Conservation (phyloP, 2,113 vertebrate genomes). For the Shinisaurus crocodilurus region DNA sequence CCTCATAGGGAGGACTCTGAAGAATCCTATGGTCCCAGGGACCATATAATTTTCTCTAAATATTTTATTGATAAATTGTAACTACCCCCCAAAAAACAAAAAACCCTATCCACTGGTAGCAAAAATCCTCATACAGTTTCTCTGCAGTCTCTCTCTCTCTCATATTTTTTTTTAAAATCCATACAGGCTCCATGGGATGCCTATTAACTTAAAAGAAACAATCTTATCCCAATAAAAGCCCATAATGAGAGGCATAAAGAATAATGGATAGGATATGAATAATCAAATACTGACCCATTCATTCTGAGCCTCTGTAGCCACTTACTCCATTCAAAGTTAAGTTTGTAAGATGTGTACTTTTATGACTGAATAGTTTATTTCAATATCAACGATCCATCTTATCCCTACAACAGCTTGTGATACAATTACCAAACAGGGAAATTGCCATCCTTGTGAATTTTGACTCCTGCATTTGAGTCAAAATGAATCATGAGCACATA, state of each 20-base stretch:
- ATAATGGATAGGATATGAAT: not conserved
- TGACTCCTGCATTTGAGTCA: not conserved
- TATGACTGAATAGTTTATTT: not conserved
- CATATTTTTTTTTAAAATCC: not conserved
- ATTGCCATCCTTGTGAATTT: not conserved
- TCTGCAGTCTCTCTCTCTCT: not conserved
- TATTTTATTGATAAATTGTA: not conserved
- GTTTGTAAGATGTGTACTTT: not conserved
- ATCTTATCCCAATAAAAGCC: slow-evolving; percentile 12
- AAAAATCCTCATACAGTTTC: not conserved
- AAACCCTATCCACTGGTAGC: not conserved
- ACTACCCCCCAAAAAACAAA: not conserved
- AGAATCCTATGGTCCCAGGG: too few relatives aligned
- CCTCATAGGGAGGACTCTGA: too few relatives aligned
- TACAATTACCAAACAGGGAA: not conserved
- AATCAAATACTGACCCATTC: not conserved
- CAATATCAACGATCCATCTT: not conserved
- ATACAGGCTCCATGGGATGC: not conserved
- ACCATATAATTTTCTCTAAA: not conserved
- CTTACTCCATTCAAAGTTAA: not conserved
- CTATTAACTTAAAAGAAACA: slow-evolving; percentile 18
- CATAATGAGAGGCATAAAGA: not conserved
- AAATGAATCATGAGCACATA: too few relatives aligned
- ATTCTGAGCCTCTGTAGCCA: not conserved
- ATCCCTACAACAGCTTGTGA: not conserved